Conservation (phyloP, 1,140 invertebrate species). For the Dendrolimus kikuchii region DNA sequence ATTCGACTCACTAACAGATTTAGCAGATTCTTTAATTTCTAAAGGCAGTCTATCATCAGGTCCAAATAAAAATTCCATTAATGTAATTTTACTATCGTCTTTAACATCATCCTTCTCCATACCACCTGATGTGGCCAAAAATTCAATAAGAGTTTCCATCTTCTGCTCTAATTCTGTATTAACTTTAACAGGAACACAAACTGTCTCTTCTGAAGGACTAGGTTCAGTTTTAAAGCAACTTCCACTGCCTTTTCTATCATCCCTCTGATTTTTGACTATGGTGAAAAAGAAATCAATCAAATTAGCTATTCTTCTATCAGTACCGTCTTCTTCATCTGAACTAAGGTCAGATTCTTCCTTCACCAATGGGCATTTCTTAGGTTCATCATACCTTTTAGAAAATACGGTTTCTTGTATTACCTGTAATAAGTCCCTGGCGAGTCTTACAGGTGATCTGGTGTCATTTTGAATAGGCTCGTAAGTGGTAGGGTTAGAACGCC, state of each 20-base stretch:
- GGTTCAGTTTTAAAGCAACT: conserved; percentile 65
- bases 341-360: conserved; percentile 60
- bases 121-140: conserved; percentile 54
- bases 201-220: conserved; percentile 50
- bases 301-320: conserved; percentile 56
- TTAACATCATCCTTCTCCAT: conserved; percentile 54
- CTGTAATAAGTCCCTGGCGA: conserved; percentile 62
- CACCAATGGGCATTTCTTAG: conserved; percentile 47
- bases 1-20: conserved; percentile 47
- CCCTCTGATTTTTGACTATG: conserved; percentile 63
- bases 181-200: conserved; percentile 43
- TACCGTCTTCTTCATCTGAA: conserved; percentile 54
- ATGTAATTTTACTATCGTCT: conserved; percentile 57
- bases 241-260: conserved; percentile 53
- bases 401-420: conserved; percentile 66
- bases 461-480: conserved; percentile 45
- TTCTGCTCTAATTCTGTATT: conserved; percentile 60
- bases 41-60: conserved; percentile 52
- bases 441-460: conserved; percentile 45
- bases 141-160: conserved; percentile 67
- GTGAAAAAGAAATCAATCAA: conserved; percentile 69
- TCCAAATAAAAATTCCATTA: conserved; percentile 64
- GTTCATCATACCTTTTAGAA: conserved; percentile 44
- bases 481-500: conserved; percentile 38
- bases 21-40: conserved; percentile 42